Evolutionary conservation across 2,113 vertebrate species (phyloP), one percentile per base, ranked within the genome.

Genomic region (Syngnathoides biaculeatus): DNA sequence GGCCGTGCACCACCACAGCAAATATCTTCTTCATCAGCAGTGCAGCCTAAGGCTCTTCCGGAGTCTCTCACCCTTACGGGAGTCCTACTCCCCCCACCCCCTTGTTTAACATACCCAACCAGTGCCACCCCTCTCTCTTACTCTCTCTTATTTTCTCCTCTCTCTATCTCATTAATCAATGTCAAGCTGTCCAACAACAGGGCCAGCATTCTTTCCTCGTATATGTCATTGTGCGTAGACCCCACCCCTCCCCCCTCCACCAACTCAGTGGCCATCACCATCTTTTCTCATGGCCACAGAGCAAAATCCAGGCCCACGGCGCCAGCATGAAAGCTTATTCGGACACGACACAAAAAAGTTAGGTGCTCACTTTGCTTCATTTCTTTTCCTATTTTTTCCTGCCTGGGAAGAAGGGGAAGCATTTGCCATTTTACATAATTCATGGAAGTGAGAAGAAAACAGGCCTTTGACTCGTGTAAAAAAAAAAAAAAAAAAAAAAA

Each of bases 381-480:
- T 69, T 73, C 63, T 77, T 73, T 73, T 68, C 67, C 76, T 80
- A 65, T 27, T 11, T 62, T 62, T 50, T 72, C 58, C 30, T 26
- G 52, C 57, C 42, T 43, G 12, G 50, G 57, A 69, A 72, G 64
- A 88, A 91, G 93, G 90, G 50, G 71, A 93, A 89, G 87, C 90
- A 65, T 88, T 88, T 87, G 92, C 93, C 90, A 90, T 93, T 93
- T 95, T 93, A 92, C 94, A 95, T 95, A 95, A 95, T 95, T 95
- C 93, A 95, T 95, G 92, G 91, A 89, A 94, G 89, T 94, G 90
- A 92, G 92, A 93, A 93, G 80, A 84, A 88, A 95, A 94, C 91
- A 15, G 58, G 89, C 90, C 92, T 74, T 75, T 82, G 77, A 80
- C 72, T 8, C 14, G 65, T 77, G 56, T 73, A 79, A 80, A 68